phyloP scores from a whole-genome alignment of 2,797 vertebrate genomes.

The Nothura maculosa region DNA sequence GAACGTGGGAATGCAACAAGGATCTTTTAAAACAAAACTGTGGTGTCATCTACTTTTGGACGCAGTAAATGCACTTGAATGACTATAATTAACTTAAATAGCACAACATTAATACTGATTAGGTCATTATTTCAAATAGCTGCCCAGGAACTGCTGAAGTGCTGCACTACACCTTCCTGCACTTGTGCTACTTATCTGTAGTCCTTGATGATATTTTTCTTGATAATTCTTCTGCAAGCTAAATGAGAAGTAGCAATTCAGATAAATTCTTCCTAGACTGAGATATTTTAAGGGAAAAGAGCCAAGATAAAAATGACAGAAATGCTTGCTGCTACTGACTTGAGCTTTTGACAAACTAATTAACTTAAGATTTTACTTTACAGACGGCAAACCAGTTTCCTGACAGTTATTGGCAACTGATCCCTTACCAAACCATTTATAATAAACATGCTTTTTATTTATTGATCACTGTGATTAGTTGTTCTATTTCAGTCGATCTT shows the following conservation, averaged over 20 bases:
- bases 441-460: background rate
- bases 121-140: slow-evolving; percentile 2
- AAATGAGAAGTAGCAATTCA: background rate
- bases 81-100: background rate
- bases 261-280: background rate
- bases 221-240: background rate
- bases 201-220: background rate
- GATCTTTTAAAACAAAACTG: background rate
- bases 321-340: background rate
- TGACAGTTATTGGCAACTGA: background rate
- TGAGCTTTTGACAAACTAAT: background rate
- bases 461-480: background rate
- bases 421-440: background rate
- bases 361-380: background rate
- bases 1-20: background rate
- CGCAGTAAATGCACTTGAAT: background rate
- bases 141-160: background rate
- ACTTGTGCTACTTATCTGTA: background rate
- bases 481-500: background rate
- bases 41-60: background rate
- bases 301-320: background rate
- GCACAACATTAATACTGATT: background rate
- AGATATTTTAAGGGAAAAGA: background rate
- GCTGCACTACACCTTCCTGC: slow-evolving; percentile 21
- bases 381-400: background rate